A percentile compares a stretch with the other conserved stretches of the same genome.
These are phyloP conservation scores for Crocodylus rhombifer DNA, from an alignment of 2,797 vertebrate species.

Conservation along the genomic window DNA sequence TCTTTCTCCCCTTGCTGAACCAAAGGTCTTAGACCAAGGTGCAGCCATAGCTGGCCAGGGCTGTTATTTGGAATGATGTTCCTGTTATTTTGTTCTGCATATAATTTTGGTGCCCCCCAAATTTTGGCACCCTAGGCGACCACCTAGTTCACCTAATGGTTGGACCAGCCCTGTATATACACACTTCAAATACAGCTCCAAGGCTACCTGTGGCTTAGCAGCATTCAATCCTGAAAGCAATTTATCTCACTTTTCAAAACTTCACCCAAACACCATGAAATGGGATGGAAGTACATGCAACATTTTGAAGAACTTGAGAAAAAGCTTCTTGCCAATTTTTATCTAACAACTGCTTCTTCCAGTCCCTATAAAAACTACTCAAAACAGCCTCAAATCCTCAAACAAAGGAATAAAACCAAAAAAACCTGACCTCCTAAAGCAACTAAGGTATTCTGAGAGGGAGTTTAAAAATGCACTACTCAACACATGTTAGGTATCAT, in stretches of 20 bases:
- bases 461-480: background rate
- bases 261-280: conserved; percentile 35
- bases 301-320: background rate
- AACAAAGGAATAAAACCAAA: background rate
- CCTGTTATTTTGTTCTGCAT: too few species aligned
- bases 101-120: too few species aligned
- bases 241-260: background rate
- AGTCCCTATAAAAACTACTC: background rate
- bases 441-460: background rate
- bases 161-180: too few species aligned
- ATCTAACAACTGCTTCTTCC: background rate
- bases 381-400: too few species aligned
- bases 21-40: too few species aligned
- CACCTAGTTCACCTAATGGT: too few species aligned
- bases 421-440: background rate
- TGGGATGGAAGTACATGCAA: background rate
- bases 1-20: too few species aligned
- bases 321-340: background rate
- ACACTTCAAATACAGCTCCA: background rate
- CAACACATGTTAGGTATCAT: background rate
- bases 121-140: too few species aligned
- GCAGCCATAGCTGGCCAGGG: too few species aligned
- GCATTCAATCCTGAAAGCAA: background rate
- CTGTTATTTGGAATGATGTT: too few species aligned
- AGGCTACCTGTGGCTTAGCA: conserved; percentile 4